Base-by-base conservation (phyloP, 1,140 invertebrate genomes). In the Drosophila sp. region DNA sequence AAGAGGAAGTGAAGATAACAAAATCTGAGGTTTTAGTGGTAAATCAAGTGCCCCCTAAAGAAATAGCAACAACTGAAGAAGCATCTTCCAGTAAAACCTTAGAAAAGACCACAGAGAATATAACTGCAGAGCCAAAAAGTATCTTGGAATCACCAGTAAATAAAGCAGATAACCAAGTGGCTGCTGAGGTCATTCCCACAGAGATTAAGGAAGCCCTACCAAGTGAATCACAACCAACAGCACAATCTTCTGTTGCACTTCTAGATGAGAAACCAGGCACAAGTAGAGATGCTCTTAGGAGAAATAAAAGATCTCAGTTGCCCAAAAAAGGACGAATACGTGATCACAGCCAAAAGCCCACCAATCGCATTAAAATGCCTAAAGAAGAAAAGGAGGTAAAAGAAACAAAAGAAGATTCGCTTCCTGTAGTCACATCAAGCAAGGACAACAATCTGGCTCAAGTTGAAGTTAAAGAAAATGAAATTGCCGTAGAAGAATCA, bases 271-370 rank as follows among this genome's bases (percentile, higher is more conserved):
- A 60, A 23, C 76, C 83, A 10, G 70, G 75, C 32, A 79, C 79
- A 0, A 86, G 83, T 23, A 64, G 70, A 17, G 79, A 82, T 0
- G 72, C 76, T 3, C 54, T 25, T 25, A 70, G 64, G n/a, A 69
- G 56, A 58, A 76, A 50, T 17, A 82, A 65, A 8, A 62, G 79
- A 23, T 82, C 83, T 0, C 76, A 79, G 10, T 44, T 68, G 29
- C 29, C 56, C 1, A 86, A 55, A 35, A 86, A 73, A 23, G 64
- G 47, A 1, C 67, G 75, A 68, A 8, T 47, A 0, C 57, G 82
- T 0, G 83, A 85, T 7, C 84, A 80, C 2, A 87, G 83, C 32
- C 82, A 85, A 55, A 79, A 68, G 17, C 82, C 83, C 7, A 61
- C 29, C 3, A 79, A 79, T 54, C 54, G 82, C 1, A 30, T 25